Conservation (phyloP, 2,113 vertebrate species). For the Morone chrysops region DNA sequence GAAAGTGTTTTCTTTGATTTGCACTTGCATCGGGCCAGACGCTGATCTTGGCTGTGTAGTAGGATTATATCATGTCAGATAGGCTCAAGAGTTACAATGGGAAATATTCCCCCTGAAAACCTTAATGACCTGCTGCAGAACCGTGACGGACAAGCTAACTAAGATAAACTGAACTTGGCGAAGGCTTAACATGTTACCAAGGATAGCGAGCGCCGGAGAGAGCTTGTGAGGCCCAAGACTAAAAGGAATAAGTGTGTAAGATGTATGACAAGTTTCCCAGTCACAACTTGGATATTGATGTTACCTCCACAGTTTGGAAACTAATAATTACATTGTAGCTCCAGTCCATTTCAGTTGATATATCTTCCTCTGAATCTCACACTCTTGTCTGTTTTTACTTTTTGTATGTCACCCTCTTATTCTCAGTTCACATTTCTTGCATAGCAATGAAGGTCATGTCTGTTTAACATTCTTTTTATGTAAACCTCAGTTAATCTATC, state of each 20-base stretch:
- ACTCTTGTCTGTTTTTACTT: neutral
- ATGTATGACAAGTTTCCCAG: too few relatives aligned
- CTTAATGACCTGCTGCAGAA: neutral
- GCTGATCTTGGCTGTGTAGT: too few relatives aligned
- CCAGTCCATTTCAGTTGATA: neutral
- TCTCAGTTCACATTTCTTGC: neutral
- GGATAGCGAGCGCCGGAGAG: neutral
- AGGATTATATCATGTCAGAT: too few relatives aligned
- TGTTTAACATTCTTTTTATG: constrained; percentile 16
- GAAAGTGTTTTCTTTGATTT: too few relatives aligned
- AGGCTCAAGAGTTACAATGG: too few relatives aligned
- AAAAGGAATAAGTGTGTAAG: neutral
- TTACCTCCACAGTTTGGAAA: neutral
- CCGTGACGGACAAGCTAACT: neutral
- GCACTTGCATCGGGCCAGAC: too few relatives aligned
- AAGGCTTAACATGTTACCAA: neutral
- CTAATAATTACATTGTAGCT: neutral
- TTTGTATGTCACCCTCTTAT: neutral
- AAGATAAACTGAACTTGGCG: too few relatives aligned
- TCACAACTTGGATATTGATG: too few relatives aligned
- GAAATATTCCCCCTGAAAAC: neutral
- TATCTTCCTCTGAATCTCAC: neutral
- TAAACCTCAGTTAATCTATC: constrained; percentile 16
- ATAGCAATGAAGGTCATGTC: constrained; percentile 14
- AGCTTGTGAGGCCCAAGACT: neutral